Evolutionary conservation across 2,113 vertebrate genomes (phyloP).

Genomic region (Rhodinocichla rosea): DNA sequence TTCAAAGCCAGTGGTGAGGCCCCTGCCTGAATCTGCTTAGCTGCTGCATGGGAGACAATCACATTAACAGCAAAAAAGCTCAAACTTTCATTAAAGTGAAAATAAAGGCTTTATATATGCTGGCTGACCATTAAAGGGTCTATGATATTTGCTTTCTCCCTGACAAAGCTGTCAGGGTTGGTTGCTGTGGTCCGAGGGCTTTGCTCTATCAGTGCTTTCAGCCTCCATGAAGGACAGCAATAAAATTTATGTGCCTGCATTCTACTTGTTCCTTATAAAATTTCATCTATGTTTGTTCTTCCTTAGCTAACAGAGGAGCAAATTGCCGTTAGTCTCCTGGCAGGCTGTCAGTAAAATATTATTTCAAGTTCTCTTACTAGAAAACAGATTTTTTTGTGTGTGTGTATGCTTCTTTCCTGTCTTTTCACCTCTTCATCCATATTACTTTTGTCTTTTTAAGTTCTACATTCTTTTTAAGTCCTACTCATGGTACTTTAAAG

Average conservation of each 20-base stretch:
- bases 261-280: not conserved
- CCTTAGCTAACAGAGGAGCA: not conserved
- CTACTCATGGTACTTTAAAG: not conserved
- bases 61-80: not conserved
- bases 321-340: not conserved
- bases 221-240: not conserved
- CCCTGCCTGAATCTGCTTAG: fast-evolving
- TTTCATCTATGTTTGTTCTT: not conserved
- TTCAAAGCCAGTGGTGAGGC: not conserved
- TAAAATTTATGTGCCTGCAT: not conserved
- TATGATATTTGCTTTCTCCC: not conserved
- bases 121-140: not conserved
- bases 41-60: not conserved
- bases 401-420: not conserved
- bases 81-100: not conserved
- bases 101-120: not conserved
- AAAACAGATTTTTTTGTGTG: not conserved
- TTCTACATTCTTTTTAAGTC: not conserved
- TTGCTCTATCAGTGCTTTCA: not conserved
- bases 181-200: not conserved
- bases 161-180: not conserved
- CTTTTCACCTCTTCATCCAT: not conserved
- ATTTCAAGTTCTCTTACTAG: not conserved
- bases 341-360: not conserved
- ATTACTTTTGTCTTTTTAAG: not conserved